phyloP scores from a whole-genome alignment of 2,113 vertebrate genomes.

The Peucedramus taeniatus region DNA sequence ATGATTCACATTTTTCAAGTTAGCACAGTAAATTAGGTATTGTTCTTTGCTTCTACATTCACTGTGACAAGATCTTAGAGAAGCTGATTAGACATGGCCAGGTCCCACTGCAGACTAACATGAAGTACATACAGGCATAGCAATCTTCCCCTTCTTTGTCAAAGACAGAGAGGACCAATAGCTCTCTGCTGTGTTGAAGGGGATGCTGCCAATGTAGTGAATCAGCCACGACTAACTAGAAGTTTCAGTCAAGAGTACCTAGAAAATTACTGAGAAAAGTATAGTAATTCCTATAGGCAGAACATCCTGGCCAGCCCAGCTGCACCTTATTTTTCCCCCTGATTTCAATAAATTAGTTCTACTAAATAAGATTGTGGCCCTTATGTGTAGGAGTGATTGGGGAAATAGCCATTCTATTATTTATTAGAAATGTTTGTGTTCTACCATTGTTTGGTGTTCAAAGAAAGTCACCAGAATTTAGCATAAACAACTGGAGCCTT shows the following conservation, averaged over 20 bases:
- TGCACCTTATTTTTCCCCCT: neutral
- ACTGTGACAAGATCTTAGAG: neutral
- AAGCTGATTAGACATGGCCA: neutral
- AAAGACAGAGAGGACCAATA: neutral
- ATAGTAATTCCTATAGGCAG: neutral
- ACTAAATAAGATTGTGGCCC: neutral
- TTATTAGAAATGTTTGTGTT: neutral
- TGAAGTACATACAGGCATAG: neutral
- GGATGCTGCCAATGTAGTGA: neutral
- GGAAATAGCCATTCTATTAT: neutral
- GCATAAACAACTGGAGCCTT: conserved; percentile 24
- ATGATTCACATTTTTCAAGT: neutral
- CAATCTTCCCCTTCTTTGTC: neutral
- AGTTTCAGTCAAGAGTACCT: neutral
- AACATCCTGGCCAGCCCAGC: neutral
- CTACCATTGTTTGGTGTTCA: neutral
- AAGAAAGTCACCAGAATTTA: neutral
- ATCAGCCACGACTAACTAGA: neutral
- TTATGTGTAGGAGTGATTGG: neutral
- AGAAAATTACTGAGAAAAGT: neutral
- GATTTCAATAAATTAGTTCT: neutral
- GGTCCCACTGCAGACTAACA: neutral
- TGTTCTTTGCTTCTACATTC: neutral
- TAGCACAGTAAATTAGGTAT: neutral
- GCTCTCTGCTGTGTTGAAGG: neutral